Conservation (phyloP, 2,888 invertebrate genomes). For the Andrena trimmerana region DNA sequence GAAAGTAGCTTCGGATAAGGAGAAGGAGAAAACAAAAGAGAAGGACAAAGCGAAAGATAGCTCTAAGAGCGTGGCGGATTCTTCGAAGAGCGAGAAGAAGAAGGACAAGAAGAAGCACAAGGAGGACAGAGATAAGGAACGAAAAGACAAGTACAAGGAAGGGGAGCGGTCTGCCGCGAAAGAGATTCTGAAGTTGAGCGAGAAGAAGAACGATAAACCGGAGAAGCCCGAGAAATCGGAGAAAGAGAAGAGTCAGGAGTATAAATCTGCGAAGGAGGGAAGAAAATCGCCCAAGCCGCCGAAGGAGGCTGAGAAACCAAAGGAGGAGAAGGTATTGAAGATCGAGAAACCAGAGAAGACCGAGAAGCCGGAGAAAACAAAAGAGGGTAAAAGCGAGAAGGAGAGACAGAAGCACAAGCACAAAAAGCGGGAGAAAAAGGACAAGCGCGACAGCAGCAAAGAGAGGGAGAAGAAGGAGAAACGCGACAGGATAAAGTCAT, state of each 20-base stretch:
- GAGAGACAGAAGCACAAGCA: conserved; percentile 86
- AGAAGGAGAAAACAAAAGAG: conserved; percentile 87
- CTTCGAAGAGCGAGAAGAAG: conserved; percentile 86
- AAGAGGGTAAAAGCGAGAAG: conserved; percentile 80
- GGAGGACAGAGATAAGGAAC: conserved; percentile 87
- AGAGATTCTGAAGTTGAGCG: conserved; percentile 84
- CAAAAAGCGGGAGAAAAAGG: conserved; percentile 87
- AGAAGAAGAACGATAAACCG: conserved; percentile 87
- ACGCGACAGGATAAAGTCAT: conserved; percentile 81
- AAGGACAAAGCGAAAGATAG: conserved; percentile 87
- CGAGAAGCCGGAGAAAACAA: conserved; percentile 81
- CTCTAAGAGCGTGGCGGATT: conserved; percentile 85
- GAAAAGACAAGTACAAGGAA: conserved; percentile 86
- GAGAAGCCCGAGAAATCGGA: conserved; percentile 89
- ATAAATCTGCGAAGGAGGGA: conserved; percentile 84
- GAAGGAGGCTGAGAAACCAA: conserved; percentile 81
- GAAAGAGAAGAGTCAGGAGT: conserved; percentile 86
- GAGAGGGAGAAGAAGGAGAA: conserved; percentile 86
- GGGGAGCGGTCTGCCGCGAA: conserved; percentile 86
- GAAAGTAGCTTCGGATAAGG: conserved; percentile 83
- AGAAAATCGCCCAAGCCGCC: conserved; percentile 79
- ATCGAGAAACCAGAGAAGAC: conserved; percentile 77
- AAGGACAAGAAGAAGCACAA: conserved; percentile 87
- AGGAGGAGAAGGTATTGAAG: conserved; percentile 74
- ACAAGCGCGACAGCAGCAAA: conserved; percentile 88